phyloP scores from a whole-genome alignment of 2,797 vertebrate species.

The Chloroceryle amazona region DNA sequence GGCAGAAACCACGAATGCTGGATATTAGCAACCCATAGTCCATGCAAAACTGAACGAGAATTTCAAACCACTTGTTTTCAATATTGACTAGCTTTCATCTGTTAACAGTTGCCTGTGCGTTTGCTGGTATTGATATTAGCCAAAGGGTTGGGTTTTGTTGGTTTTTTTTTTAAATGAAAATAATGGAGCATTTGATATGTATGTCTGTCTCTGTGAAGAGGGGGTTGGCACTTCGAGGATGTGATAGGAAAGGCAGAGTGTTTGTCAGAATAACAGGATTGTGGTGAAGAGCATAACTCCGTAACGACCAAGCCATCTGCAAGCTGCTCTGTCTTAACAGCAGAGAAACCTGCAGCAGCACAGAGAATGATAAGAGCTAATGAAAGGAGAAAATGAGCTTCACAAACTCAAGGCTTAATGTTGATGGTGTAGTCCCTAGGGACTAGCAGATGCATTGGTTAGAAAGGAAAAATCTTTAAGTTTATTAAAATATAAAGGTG shows the following conservation, averaged over 20 bases:
- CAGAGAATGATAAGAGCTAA: neutral
- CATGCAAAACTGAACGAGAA: neutral
- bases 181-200: neutral
- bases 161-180: neutral
- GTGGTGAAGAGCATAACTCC: neutral
- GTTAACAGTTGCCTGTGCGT: neutral
- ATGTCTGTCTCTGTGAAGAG: neutral
- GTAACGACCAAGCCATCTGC: neutral
- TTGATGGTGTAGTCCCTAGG: neutral
- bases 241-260: neutral
- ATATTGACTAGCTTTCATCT: neutral
- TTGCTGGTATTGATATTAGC: neutral
- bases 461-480: neutral
- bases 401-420: neutral
- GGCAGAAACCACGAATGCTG: neutral
- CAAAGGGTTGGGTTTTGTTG: neutral
- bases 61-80: neutral
- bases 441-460: neutral
- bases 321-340: neutral
- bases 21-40: neutral
- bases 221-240: neutral
- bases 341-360: neutral
- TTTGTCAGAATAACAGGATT: neutral
- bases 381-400: conserved; percentile 45
- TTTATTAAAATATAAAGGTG: neutral